Evolutionary conservation across 2,113 vertebrate genomes (phyloP).

Genomic region (Catharus bicknelli): DNA sequence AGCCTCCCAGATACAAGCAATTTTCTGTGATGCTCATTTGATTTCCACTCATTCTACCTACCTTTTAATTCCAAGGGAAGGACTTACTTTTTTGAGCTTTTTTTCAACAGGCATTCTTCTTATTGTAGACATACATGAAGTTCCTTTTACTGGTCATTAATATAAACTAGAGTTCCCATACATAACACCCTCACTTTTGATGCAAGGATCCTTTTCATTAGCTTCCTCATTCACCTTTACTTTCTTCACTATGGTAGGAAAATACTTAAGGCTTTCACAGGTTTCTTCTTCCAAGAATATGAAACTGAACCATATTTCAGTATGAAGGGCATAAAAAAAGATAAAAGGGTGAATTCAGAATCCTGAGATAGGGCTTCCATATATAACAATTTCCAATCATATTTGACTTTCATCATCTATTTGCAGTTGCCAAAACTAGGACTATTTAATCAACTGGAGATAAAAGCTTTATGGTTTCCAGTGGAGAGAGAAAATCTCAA

Average conservation of each 20-base stretch:
- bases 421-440: background rate
- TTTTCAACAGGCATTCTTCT: background rate
- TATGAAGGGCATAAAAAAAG: background rate
- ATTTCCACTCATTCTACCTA: background rate
- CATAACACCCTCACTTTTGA: background rate
- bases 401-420: background rate
- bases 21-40: background rate
- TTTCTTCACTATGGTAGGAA: background rate
- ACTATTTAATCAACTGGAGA: background rate
- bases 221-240: background rate
- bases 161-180: background rate
- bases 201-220: background rate
- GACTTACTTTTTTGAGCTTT: constrained; percentile 4
- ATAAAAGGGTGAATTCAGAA: background rate
- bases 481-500: background rate
- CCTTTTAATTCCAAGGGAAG: background rate
- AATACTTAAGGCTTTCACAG: background rate
- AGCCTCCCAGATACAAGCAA: background rate
- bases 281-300: background rate
- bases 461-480: background rate
- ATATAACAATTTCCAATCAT: background rate
- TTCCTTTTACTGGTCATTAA: background rate
- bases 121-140: background rate
- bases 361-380: background rate
- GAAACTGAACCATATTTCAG: background rate